phyloP scores from a whole-genome alignment of 2,797 vertebrate genomes.

The Pelodytes ibericus region DNA sequence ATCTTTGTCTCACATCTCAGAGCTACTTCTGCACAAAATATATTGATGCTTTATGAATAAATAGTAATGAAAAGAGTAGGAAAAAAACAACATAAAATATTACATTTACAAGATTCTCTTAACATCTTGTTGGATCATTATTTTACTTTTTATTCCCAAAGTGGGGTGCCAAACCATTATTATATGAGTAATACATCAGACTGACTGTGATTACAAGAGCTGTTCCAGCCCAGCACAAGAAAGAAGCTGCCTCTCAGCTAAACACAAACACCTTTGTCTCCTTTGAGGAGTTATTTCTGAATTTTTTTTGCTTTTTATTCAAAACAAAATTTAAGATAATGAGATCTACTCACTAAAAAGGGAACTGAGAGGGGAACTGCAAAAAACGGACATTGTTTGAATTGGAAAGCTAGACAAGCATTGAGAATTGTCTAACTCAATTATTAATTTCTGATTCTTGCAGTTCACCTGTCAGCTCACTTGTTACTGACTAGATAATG shows the following conservation, averaged over 20 bases:
- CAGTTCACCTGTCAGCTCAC: no score
- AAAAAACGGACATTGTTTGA: no score
- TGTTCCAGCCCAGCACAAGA: neutral
- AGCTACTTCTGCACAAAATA: slow-evolving; percentile 37
- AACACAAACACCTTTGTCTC: neutral
- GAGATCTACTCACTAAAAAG: no score
- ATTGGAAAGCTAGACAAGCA: no score
- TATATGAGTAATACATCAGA: slow-evolving; percentile 11
- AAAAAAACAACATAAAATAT: slow-evolving; percentile 45
- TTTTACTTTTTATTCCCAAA: slow-evolving; percentile 9
- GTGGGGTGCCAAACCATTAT: neutral
- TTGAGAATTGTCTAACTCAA: no score
- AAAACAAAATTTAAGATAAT: no score
- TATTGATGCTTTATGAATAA: slow-evolving; percentile 49
- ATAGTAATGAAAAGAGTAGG: slow-evolving; percentile 27
- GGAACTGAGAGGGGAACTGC: no score
- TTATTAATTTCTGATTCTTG: no score
- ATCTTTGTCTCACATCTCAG: slow-evolving; percentile 24
- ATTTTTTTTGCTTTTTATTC: no score
- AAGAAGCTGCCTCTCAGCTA: neutral
- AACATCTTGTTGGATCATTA: slow-evolving; percentile 36
- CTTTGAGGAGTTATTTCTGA: no score
- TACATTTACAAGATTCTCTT: slow-evolving; percentile 22
- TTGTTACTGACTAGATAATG: no score
- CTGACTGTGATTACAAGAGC: neutral